Base-by-base conservation (phyloP, 2,797 vertebrate genomes). In the Loris lydekkerianus region DNA sequence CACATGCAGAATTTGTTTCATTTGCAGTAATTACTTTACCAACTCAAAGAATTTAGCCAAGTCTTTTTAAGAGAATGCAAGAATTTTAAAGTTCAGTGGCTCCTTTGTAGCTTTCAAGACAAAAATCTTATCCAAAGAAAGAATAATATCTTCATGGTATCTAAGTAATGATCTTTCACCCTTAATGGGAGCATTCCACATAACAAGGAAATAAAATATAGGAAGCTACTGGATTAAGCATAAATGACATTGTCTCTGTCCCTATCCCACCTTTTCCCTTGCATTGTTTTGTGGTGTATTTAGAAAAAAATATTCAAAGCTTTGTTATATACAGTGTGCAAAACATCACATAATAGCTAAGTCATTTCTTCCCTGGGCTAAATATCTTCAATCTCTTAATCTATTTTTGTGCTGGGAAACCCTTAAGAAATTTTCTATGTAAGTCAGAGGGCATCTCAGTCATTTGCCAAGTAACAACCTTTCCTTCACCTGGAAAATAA, bases 321-420 rank as follows among this genome's bases (percentile, higher is more conserved):
- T 18, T 83, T 69, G 43, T 58, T 81, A 73, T 43, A 29, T 2
- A 37, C 78, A 83, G 23, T 11, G 20, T 83, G 1, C 29, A 63
- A 96, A 95, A 78, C 37, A 76, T 31, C 83, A 76, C 86, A 2
- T 20, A 93, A 53, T 10, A 27, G 10, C 31, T 86, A 93, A 94
- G 40, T 72, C 4, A 60, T 93, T 80, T 94, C 3, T 78, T 86
- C 63, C 65, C 15, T 72, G 17, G 34, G 8, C 13, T 61, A 63
- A 87, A 43, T 2, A 25, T 34, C 37, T 85, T 88, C 76, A 76
- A 13, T 23, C 20, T 89, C 5, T 46, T 56, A 56, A 88, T 2
- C 4, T 23, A 76, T 2, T 69, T 6, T 11, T 88, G 7, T 82
- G 23, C 8, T 5, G 82, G 58, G 9, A 91, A 3, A 60, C 17